phyloP scores from a whole-genome alignment of 2,113 vertebrate species.

The Pollimyrus isidori region DNA sequence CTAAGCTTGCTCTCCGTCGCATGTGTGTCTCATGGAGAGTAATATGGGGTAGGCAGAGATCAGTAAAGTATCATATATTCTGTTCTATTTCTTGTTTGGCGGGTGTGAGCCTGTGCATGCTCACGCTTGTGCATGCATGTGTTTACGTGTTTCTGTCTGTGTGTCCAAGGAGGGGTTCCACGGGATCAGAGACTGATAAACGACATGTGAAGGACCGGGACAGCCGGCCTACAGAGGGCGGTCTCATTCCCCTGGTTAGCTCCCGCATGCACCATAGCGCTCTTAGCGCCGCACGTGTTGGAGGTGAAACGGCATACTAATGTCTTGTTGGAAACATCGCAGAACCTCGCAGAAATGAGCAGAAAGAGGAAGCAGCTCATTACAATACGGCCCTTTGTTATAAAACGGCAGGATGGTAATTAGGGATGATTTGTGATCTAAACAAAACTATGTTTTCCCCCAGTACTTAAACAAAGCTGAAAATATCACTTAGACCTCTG shows the following conservation, averaged over 20 bases:
- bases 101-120: neutral
- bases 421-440: slow-evolving; percentile 61
- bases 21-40: neutral
- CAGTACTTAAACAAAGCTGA: slow-evolving; percentile 26
- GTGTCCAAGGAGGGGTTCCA: neutral
- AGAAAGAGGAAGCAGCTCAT: slow-evolving; percentile 46
- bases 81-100: neutral
- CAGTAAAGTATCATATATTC: neutral
- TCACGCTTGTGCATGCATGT: neutral
- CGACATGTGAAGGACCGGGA: neutral
- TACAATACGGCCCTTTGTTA: slow-evolving; percentile 61
- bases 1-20: neutral
- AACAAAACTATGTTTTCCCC: slow-evolving; percentile 35
- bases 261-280: slow-evolving; percentile 54
- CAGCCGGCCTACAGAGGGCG: neutral
- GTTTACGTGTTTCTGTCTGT: neutral
- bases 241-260: slow-evolving; percentile 4
- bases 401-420: slow-evolving; percentile 55
- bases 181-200: neutral
- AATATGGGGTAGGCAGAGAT: neutral
- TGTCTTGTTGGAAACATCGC: slow-evolving; percentile 55
- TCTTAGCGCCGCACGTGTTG: slow-evolving; percentile 50
- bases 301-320: slow-evolving; percentile 62
- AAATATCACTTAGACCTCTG: slow-evolving; percentile 1
- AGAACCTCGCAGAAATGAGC: slow-evolving; percentile 43